Percentiles rank a stretch among this genome's conserved stretches.
These are phyloP conservation scores for Gonatopus flavifemur DNA, from an alignment of 1,140 invertebrate genomes.

Conservation along the genomic window DNA sequence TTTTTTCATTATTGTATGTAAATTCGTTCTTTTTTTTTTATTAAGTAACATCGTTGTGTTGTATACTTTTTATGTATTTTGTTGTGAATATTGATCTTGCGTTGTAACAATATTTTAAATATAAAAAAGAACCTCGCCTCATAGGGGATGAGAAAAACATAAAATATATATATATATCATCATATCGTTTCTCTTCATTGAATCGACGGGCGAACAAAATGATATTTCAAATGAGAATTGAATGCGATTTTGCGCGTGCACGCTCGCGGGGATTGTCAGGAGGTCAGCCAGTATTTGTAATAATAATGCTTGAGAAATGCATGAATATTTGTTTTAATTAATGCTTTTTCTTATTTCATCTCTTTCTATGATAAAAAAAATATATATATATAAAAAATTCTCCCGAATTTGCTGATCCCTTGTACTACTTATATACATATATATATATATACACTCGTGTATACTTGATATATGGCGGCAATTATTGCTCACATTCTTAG, in stretches of 20 bases:
- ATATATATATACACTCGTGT: conserved; percentile 43
- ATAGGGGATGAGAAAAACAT: too few species aligned
- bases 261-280: conserved; percentile 57
- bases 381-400: conserved; percentile 20
- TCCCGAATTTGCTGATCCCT: conserved; percentile 40
- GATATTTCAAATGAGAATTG: conserved; percentile 16
- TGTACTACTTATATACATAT: conserved; percentile 40
- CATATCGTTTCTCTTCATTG: not conserved
- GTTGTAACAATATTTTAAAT: too few species aligned
- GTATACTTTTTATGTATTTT: not conserved
- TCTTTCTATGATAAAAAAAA: conserved; percentile 41
- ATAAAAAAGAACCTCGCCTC: too few species aligned
- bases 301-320: conserved; percentile 84
- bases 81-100: too few species aligned
- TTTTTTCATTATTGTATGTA: too few species aligned
- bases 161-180: too few species aligned
- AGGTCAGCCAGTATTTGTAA: conserved; percentile 75
- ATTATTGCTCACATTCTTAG: conserved; percentile 48
- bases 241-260: conserved; percentile 59
- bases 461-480: conserved; percentile 46
- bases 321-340: conserved; percentile 86
- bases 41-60: too few species aligned
- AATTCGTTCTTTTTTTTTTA: too few species aligned
- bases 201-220: not conserved
- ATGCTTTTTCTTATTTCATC: conserved; percentile 70